phyloP scores from a whole-genome alignment of 2,888 invertebrate species.

The Stegana nigrithorax region DNA sequence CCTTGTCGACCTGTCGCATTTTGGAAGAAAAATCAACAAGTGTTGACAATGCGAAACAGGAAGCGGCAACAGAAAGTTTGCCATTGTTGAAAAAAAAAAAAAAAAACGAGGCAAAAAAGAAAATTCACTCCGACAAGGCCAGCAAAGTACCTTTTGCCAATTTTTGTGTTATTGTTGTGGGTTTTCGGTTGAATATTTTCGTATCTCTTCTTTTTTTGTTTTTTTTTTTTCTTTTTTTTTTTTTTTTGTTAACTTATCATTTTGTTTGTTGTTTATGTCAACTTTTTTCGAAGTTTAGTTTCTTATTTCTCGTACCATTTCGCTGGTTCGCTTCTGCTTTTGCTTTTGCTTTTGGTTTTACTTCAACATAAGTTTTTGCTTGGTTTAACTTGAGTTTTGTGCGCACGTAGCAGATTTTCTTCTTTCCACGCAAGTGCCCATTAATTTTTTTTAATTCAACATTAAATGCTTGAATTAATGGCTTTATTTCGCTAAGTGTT shows the following conservation, averaged over 20 bases:
- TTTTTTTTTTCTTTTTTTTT: neutral
- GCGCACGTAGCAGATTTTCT: neutral
- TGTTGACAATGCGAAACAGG: constrained; percentile 28
- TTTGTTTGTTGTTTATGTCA: neutral
- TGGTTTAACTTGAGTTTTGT: neutral
- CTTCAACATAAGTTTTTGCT: neutral
- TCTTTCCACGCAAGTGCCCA: neutral
- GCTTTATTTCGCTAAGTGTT: neutral
- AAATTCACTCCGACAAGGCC: neutral
- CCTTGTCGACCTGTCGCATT: constrained; percentile 16
- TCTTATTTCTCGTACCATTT: neutral
- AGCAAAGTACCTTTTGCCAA: too few relatives aligned
- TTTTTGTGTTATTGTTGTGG: too few relatives aligned
- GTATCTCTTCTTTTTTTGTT: neutral
- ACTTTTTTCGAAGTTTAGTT: too few relatives aligned
- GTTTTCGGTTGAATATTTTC: neutral
- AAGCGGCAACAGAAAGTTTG: too few relatives aligned
- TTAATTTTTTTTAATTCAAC: neutral
- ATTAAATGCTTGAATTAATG: neutral
- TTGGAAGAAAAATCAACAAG: constrained; percentile 36
- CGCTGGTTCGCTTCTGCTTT: neutral
- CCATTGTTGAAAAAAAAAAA: neutral
- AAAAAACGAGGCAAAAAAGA: neutral
- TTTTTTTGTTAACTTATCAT: neutral
- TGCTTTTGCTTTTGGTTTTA: neutral